Conservation (phyloP, 2,113 vertebrate genomes). For the Anarhynchus alexandrinus region DNA sequence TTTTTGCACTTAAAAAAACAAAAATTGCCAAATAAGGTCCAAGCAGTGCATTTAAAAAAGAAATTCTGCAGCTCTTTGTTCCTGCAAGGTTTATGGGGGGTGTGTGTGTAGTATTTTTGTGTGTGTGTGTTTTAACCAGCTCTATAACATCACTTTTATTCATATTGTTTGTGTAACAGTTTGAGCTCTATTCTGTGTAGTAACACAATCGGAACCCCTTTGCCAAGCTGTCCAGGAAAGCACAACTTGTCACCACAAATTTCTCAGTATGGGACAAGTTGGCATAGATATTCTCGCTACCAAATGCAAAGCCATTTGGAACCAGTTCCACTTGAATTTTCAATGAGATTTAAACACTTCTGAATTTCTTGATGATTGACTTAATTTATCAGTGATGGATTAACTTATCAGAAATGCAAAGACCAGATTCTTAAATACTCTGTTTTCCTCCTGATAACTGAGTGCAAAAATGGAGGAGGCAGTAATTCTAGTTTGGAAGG, state of each 20-base stretch:
- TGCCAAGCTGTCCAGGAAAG: neutral
- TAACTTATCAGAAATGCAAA: neutral
- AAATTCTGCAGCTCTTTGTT: neutral
- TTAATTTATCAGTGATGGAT: neutral
- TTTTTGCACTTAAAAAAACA: neutral
- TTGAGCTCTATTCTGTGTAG: neutral
- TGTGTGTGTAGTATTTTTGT: too few relatives aligned
- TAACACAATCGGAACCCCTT: neutral
- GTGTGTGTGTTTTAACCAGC: neutral
- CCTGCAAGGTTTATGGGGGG: rapidly evolving
- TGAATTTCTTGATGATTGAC: neutral
- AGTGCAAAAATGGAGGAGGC: neutral
- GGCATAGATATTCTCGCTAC: rapidly evolving
- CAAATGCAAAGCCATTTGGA: neutral
- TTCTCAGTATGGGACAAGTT: neutral
- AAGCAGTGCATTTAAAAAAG: neutral
- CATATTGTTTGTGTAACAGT: neutral
- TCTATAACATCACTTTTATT: neutral
- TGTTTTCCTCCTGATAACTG: neutral
- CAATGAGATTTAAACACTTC: neutral
- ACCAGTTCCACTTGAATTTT: neutral
- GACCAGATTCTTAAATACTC: neutral
- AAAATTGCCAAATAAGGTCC: neutral
- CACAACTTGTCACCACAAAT: neutral
- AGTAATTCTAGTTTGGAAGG: neutral